A percentile compares a stretch with the other conserved stretches of the same genome.
phyloP scores from a whole-genome alignment of 2,113 vertebrate genomes.

The Tragelaphus scriptus region DNA sequence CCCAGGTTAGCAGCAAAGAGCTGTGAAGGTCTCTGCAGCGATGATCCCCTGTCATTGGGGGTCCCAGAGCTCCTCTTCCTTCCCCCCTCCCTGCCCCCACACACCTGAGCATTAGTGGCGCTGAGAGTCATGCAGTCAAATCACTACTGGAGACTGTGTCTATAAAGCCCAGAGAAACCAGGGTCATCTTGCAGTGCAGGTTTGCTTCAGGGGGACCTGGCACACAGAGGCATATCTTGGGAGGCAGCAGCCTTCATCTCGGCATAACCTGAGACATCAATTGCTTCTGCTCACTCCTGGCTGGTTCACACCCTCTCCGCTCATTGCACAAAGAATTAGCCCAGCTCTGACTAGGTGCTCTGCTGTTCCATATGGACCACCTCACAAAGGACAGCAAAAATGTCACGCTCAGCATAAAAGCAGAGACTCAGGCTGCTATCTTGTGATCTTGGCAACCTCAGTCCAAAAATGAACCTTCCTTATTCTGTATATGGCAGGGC shows the following conservation, averaged over 20 bases:
- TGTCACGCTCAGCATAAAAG: slow-evolving; percentile 40
- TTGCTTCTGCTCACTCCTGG: slow-evolving; percentile 28
- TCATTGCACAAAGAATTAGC: slow-evolving; percentile 46
- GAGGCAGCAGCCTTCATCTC: slow-evolving; percentile 42
- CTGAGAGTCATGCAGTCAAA: background rate
- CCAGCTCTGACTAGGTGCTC: slow-evolving; percentile 25
- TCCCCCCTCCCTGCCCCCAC: background rate
- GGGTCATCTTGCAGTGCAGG: background rate
- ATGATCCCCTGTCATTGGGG: background rate
- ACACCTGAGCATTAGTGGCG: background rate
- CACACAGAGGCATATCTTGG: background rate
- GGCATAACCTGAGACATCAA: background rate
- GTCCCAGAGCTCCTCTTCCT: background rate
- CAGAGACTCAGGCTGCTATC: background rate
- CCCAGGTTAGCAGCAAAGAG: background rate
- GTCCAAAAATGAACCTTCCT: slow-evolving; percentile 11
- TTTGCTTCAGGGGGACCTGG: slow-evolving; percentile 39
- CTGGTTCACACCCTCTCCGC: slow-evolving; percentile 24
- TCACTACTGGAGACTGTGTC: background rate
- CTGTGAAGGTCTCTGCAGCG: background rate
- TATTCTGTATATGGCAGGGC: rapidly evolving
- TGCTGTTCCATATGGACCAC: background rate
- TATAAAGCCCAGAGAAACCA: background rate
- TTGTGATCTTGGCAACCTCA: background rate
- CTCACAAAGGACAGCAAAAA: background rate